Evolutionary conservation across 2,797 vertebrate genomes (phyloP).

Genomic region (Discoglossus pictus): DNA sequence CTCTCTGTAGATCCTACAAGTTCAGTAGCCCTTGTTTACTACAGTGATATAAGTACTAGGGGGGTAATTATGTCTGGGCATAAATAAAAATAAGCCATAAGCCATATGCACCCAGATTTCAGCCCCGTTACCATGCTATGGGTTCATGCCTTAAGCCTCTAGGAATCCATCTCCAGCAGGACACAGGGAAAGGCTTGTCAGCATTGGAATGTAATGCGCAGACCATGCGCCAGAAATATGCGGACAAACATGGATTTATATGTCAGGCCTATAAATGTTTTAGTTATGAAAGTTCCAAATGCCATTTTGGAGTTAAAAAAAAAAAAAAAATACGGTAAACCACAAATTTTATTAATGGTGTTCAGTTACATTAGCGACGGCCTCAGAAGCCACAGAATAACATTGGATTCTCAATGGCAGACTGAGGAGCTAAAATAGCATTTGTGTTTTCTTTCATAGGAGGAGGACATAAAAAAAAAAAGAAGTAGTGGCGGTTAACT

Average conservation of each 20-base stretch:
- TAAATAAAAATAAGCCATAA: no score
- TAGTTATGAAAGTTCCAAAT: conserved; percentile 7
- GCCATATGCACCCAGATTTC: no score
- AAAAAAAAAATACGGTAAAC: background rate
- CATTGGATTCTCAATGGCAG: background rate
- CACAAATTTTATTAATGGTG: conserved; percentile 39
- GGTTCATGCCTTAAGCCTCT: no score
- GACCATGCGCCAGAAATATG: background rate
- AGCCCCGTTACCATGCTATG: no score
- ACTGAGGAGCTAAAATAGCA: background rate
- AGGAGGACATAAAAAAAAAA: no score
- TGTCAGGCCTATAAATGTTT: conserved; percentile 4
- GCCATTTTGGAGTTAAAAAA: conserved; percentile 4
- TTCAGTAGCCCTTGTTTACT: no score
- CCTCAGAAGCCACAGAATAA: conserved; percentile 28
- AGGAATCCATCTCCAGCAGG: background rate
- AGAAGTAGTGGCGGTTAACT: no score
- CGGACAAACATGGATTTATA: conserved; percentile 9
- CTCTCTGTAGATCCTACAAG: no score
- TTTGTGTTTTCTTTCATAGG: background rate
- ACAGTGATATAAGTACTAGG: no score
- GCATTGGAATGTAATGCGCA: background rate
- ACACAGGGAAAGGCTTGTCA: no score
- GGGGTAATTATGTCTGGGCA: no score
- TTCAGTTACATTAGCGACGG: conserved; percentile 18